These are phyloP conservation scores for Etheostoma spectabile DNA, from an alignment of 2,113 vertebrate genomes.

Conservation along the genomic window DNA sequence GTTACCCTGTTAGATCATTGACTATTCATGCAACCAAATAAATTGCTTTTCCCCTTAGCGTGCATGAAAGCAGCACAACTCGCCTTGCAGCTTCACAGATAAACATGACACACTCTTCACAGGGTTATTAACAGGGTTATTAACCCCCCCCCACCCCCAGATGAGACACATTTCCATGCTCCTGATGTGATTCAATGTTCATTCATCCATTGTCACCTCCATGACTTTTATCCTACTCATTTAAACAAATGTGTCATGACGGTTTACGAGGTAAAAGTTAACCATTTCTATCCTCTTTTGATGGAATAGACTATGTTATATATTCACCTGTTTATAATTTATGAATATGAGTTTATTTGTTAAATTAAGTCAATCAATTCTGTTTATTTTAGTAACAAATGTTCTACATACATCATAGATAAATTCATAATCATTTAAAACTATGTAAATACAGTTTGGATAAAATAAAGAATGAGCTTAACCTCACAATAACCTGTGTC, in stretches of 20 bases:
- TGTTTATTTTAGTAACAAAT: background rate
- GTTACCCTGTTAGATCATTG: background rate
- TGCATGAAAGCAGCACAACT: constrained; percentile 8
- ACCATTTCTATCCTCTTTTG: background rate
- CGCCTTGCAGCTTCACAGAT: background rate
- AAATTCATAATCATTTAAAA: background rate
- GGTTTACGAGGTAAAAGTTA: background rate
- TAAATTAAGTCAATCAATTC: background rate
- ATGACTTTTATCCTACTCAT: constrained; percentile 32
- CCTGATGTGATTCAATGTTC: constrained; percentile 33
- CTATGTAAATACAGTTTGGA: background rate
- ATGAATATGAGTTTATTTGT: background rate
- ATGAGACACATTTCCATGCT: constrained; percentile 28
- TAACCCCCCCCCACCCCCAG: background rate
- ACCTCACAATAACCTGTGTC: background rate
- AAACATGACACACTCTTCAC: constrained; percentile 2
- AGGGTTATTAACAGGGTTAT: constrained; percentile 35
- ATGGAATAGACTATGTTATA: background rate
- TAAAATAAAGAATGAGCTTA: background rate
- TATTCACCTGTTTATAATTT: background rate
- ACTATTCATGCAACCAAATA: constrained; percentile 10
- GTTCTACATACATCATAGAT: background rate
- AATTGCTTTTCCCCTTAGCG: constrained; percentile 9
- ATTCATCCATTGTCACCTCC: constrained; percentile 35
- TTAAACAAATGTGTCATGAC: constrained; percentile 17